These are phyloP conservation scores for Pseudomyrmex concolor DNA, from an alignment of 1,140 invertebrate genomes.

Conservation along the genomic window DNA sequence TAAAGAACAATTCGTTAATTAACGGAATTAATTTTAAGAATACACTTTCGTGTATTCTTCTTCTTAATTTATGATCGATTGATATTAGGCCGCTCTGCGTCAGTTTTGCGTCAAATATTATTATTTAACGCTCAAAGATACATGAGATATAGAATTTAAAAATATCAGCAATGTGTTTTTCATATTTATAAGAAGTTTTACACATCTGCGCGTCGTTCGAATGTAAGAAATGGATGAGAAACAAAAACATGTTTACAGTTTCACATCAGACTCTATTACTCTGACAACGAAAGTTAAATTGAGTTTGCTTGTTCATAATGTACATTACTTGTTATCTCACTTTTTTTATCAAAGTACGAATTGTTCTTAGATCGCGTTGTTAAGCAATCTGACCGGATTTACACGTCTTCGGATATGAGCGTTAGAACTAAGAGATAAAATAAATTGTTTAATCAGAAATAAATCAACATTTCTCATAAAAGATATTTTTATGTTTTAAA, in stretches of 20 bases:
- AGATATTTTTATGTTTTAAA: no score
- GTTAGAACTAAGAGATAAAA: background rate
- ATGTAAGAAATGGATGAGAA: background rate
- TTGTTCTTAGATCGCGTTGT: no score
- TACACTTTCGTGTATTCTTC: background rate
- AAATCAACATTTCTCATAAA: no score
- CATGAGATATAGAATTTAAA: background rate
- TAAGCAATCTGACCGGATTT: no score
- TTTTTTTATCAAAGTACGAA: no score
- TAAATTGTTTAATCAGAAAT: no score
- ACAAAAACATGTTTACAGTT: background rate
- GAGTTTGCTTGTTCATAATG: no score
- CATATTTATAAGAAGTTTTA: background rate
- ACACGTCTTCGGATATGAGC: no score
- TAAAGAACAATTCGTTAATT: slow-evolving; percentile 6
- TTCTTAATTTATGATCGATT: background rate
- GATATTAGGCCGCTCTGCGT: background rate
- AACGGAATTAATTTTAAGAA: background rate
- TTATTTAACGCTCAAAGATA: background rate
- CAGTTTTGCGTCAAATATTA: background rate
- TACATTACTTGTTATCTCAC: no score
- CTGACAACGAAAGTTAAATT: no score
- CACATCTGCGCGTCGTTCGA: background rate
- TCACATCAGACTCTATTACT: background rate
- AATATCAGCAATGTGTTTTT: background rate